Evolutionary conservation across 2,888 invertebrate species (phyloP).

Genomic region (Pristionchus maxplancki): DNA sequence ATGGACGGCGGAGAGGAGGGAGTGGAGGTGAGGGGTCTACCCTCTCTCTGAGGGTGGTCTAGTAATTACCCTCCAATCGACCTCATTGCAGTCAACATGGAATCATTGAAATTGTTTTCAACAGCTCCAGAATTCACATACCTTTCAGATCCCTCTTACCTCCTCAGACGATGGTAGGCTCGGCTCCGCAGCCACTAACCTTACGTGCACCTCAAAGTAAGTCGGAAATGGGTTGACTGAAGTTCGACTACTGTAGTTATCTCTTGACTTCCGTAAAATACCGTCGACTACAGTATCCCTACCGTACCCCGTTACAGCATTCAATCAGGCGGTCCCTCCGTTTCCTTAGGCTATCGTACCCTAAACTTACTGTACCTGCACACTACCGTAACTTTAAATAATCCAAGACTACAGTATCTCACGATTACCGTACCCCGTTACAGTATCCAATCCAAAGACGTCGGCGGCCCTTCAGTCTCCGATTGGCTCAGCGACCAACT

Average conservation of each 20-base stretch:
- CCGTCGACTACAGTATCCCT: neutral
- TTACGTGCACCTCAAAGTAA: conserved; percentile 42
- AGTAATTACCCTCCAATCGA: too few relatives aligned
- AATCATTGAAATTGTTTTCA: neutral
- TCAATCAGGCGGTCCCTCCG: neutral
- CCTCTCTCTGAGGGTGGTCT: neutral
- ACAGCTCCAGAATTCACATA: neutral
- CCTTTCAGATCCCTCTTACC: neutral
- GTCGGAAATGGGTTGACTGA: too few relatives aligned
- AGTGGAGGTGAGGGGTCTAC: neutral
- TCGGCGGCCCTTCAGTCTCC: neutral
- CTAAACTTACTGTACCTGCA: neutral
- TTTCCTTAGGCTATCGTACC: neutral
- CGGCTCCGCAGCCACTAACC: neutral
- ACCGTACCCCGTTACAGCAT: neutral
- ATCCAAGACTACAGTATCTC: neutral
- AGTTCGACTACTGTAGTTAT: neutral
- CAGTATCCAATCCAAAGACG: conserved; percentile 32
- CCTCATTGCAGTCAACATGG: too few relatives aligned
- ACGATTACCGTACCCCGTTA: neutral
- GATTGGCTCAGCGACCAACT: conserved; percentile 40
- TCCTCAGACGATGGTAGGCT: neutral
- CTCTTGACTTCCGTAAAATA: neutral
- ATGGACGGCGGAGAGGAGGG: neutral
- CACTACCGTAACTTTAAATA: too few relatives aligned